A percentile compares a stretch with the other conserved stretches of the same genome.
These are phyloP conservation scores for Aspidoscelis tigris DNA, from an alignment of 2,113 vertebrate species.

Conservation along the genomic window DNA sequence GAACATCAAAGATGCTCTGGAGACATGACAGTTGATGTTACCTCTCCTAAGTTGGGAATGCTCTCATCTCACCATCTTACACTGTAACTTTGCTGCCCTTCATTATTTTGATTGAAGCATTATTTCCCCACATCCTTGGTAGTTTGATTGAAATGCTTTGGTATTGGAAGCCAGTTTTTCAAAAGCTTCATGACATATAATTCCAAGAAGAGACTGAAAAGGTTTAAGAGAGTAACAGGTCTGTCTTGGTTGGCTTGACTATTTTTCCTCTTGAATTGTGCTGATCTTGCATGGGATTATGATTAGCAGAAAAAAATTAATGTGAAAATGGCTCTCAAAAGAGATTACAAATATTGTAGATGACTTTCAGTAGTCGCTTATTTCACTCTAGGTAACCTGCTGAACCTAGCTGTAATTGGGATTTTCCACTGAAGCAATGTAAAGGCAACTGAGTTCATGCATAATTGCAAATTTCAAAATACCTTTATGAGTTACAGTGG, in stretches of 20 bases:
- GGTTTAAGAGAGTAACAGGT: not conserved
- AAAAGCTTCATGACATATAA: not conserved
- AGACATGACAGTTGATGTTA: no score
- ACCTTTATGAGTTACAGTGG: slow-evolving; percentile 41
- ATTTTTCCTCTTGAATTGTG: not conserved
- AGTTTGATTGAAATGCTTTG: not conserved
- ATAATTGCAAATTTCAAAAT: slow-evolving; percentile 1
- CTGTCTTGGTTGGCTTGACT: no score
- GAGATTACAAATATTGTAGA: not conserved
- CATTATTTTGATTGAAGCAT: no score
- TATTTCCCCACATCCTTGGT: not conserved
- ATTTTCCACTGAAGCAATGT: not conserved
- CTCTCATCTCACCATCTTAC: no score
- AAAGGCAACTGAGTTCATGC: not conserved
- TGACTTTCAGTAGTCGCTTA: not conserved
- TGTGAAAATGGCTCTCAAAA: not conserved
- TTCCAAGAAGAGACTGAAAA: not conserved
- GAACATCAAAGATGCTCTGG: no score
- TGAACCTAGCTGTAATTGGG: not conserved
- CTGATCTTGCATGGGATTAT: not conserved
- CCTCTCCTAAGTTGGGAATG: no score
- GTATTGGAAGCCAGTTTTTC: not conserved
- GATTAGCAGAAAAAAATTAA: no score
- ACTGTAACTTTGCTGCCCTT: no score
- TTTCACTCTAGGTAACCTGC: no score